These are phyloP conservation scores for Lepus oiostolus DNA, from an alignment of 2,797 vertebrate species.

Conservation along the genomic window DNA sequence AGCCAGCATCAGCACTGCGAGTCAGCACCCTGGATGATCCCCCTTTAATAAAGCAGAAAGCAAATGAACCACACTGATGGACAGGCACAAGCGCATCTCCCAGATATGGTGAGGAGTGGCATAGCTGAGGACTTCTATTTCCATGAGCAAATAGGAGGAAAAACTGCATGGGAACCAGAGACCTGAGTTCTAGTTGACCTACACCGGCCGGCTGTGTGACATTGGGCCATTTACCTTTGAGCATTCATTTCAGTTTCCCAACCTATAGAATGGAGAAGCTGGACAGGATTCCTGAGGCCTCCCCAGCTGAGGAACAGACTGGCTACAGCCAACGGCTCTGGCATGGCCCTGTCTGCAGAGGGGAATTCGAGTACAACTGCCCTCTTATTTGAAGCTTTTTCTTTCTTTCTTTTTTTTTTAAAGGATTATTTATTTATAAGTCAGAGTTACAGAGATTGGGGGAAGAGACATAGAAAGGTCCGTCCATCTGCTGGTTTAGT, in stretches of 20 bases:
- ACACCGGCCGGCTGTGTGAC: background rate
- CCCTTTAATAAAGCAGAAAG: background rate
- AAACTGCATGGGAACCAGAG: background rate
- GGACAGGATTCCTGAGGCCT: constrained; percentile 13
- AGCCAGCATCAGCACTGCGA: background rate
- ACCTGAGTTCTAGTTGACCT: background rate
- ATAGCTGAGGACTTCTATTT: background rate
- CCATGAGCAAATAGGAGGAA: background rate
- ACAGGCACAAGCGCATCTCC: background rate
- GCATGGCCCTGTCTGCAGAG: background rate
- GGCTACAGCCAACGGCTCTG: background rate
- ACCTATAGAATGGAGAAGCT: background rate
- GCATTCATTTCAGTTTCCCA: constrained; percentile 6
- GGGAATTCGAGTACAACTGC: background rate
- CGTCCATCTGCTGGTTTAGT: too few relatives aligned
- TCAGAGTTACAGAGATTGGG: too few relatives aligned
- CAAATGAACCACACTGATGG: background rate
- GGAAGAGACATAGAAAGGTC: too few relatives aligned
- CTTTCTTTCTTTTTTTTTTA: too few relatives aligned
- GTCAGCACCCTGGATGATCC: background rate
- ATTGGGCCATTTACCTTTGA: background rate
- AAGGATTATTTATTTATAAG: too few relatives aligned
- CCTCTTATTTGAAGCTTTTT: background rate
- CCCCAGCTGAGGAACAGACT: background rate
- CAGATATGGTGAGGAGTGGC: background rate